These are phyloP conservation scores for Leuciscus waleckii DNA, from an alignment of 2,797 vertebrate species.

Conservation along the genomic window DNA sequence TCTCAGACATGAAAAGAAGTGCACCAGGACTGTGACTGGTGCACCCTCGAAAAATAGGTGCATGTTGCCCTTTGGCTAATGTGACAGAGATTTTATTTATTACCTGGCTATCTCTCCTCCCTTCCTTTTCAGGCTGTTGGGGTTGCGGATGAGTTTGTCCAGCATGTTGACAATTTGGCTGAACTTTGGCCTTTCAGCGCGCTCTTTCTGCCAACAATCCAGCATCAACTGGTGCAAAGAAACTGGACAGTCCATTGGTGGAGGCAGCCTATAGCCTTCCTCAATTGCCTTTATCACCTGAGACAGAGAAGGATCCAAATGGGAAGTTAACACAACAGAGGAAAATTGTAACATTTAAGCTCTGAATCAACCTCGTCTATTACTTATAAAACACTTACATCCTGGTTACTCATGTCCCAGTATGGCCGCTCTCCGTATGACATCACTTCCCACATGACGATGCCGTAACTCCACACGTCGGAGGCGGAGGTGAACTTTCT, in stretches of 20 bases:
- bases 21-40: neutral
- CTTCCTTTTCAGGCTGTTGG: slow-evolving; percentile 93
- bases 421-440: slow-evolving; percentile 96
- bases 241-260: slow-evolving; percentile 97
- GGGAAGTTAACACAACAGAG: neutral
- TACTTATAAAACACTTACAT: slow-evolving; percentile 84
- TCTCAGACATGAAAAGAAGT: neutral
- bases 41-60: neutral
- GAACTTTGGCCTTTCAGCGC: slow-evolving; percentile 94
- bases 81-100: slow-evolving; percentile 26
- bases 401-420: slow-evolving; percentile 99
- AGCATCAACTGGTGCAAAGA: slow-evolving; percentile 97
- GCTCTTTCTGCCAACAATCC: slow-evolving; percentile 98
- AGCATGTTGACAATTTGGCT: slow-evolving; percentile 98
- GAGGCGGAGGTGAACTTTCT: slow-evolving; percentile 95
- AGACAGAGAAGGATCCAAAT: neutral
- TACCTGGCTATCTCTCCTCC: slow-evolving; percentile 89
- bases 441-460: slow-evolving; percentile 99
- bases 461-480: slow-evolving; percentile 97
- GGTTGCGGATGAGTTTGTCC: slow-evolving; percentile 98
- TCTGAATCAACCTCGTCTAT: slow-evolving; percentile 17
- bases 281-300: slow-evolving; percentile 99
- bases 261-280: slow-evolving; percentile 95
- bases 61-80: neutral
- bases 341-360: slow-evolving; percentile 3